Evolutionary conservation across 2,113 vertebrate species (phyloP).

Genomic region (Saccopteryx leptura): DNA sequence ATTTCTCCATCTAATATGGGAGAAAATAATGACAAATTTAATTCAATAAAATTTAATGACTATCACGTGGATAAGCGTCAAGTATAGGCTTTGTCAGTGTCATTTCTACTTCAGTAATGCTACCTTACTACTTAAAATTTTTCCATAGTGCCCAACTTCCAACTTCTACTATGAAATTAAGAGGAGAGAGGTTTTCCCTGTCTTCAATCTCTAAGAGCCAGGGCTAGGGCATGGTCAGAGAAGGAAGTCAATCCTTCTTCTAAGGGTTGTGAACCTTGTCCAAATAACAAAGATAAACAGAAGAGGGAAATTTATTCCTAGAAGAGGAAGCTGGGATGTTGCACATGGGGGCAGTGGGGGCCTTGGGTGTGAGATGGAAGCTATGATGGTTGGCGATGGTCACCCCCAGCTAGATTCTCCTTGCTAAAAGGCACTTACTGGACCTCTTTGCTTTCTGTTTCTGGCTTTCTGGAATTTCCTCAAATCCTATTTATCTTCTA

Average conservation of each 20-base stretch:
- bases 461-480: not conserved
- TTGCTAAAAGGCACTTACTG: not conserved
- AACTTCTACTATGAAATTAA: not conserved
- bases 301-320: not conserved
- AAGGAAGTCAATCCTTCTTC: not conserved
- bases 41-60: not conserved
- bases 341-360: not conserved
- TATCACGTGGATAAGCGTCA: not conserved
- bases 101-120: not conserved
- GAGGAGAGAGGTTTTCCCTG: not conserved
- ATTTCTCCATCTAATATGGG: not conserved
- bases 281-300: not conserved
- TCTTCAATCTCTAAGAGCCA: not conserved
- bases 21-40: not conserved
- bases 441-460: not conserved
- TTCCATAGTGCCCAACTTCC: not conserved
- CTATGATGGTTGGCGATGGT: too few relatives aligned
- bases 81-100: not conserved
- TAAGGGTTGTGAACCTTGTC: not conserved
- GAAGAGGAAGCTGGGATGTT: not conserved
- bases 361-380: not conserved
- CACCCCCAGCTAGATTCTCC: too few relatives aligned
- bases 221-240: not conserved
- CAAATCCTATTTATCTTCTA: not conserved
- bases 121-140: not conserved